These are phyloP conservation scores for Lateolabrax maculatus DNA, from an alignment of 2,797 vertebrate species.

Conservation along the genomic window DNA sequence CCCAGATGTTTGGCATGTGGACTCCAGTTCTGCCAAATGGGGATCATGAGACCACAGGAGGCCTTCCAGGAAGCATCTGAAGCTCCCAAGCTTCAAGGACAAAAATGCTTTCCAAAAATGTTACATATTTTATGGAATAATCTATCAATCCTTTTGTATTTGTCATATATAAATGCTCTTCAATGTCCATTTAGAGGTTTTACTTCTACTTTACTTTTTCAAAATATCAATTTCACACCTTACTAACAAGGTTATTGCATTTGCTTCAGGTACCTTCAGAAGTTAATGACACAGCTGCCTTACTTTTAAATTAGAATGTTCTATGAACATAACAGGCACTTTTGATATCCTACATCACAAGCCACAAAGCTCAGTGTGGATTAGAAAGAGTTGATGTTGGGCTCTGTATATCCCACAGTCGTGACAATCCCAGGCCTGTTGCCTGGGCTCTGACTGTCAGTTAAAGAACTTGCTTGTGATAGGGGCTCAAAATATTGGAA, in stretches of 20 bases:
- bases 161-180: not conserved
- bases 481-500: constrained; percentile 68
- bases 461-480: constrained; percentile 67
- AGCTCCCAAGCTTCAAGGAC: constrained; percentile 65
- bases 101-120: constrained; percentile 10
- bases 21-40: constrained; percentile 70
- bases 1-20: constrained; percentile 82
- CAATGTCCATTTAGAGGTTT: constrained; percentile 4
- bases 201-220: too few relatives aligned
- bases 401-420: constrained; percentile 52
- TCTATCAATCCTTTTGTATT: constrained; percentile 2
- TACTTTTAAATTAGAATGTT: constrained; percentile 54
- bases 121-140: constrained; percentile 25
- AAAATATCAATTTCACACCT: constrained; percentile 37
- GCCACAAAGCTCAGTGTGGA: constrained; percentile 54
- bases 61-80: constrained; percentile 57
- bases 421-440: constrained; percentile 63
- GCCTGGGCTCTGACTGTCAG: constrained; percentile 72
- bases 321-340: constrained; percentile 52
- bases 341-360: constrained; percentile 65
- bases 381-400: constrained; percentile 59
- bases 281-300: constrained; percentile 47
- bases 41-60: constrained; percentile 61
- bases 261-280: constrained; percentile 37
- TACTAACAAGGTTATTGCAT: constrained; percentile 49